These are phyloP conservation scores for Acipenser ruthenus DNA, from an alignment of 2,797 vertebrate genomes.

Conservation along the genomic window DNA sequence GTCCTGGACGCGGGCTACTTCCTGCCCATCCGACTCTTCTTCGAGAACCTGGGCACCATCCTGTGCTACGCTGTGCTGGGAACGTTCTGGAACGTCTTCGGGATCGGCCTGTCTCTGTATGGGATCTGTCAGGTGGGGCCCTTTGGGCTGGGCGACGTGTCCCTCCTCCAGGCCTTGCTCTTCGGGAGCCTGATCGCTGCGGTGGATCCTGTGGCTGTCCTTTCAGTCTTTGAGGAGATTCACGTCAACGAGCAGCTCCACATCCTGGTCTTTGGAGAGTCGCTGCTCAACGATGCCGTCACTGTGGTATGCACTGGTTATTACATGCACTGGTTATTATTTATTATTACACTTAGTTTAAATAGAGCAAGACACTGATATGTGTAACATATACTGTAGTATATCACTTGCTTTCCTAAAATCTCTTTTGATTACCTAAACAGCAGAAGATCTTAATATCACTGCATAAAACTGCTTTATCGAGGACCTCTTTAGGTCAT, in stretches of 20 bases:
- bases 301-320: slow-evolving; percentile 57
- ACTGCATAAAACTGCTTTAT: too few species aligned
- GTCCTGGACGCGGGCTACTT: slow-evolving; percentile 77
- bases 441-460: too few species aligned
- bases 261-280: slow-evolving; percentile 76
- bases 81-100: slow-evolving; percentile 18
- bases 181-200: slow-evolving; percentile 71
- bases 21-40: slow-evolving; percentile 71
- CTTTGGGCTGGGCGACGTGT: slow-evolving; percentile 48
- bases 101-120: slow-evolving; percentile 25
- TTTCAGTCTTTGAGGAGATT: slow-evolving; percentile 78
- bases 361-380: too few species aligned
- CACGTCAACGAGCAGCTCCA: slow-evolving; percentile 76
- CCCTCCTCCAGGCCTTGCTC: slow-evolving; percentile 36
- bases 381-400: neutral
- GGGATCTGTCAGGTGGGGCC: slow-evolving; percentile 64
- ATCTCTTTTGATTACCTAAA: too few species aligned
- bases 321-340: neutral
- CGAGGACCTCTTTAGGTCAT: too few species aligned
- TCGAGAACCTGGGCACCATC: slow-evolving; percentile 74
- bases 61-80: slow-evolving; percentile 39
- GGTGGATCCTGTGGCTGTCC: slow-evolving; percentile 66
- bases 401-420: too few species aligned
- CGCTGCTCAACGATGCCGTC: slow-evolving; percentile 70
- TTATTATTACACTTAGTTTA: too few species aligned